Percentiles rank a stretch among this genome's conserved stretches.
These are phyloP conservation scores for Alauda arvensis DNA, from an alignment of 2,797 vertebrate species.

Conservation along the genomic window DNA sequence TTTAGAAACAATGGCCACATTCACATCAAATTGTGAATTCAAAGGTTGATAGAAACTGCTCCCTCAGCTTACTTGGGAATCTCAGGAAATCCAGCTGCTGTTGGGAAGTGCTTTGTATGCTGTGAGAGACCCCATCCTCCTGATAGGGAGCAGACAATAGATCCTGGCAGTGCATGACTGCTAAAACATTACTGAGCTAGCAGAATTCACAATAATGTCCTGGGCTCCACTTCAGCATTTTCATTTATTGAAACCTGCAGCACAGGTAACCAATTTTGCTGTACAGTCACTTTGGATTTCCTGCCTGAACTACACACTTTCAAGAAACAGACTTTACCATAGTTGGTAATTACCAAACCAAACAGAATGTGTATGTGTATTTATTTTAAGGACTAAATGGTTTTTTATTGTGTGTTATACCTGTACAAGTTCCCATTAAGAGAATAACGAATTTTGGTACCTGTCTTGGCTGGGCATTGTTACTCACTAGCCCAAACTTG, in stretches of 20 bases:
- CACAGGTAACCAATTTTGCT: constrained; percentile 5
- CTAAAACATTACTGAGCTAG: constrained; percentile 58
- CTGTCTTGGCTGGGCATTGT: background rate
- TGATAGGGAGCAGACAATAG: constrained; percentile 42
- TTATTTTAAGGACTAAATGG: background rate
- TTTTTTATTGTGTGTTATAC: background rate
- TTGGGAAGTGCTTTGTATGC: constrained; percentile 36
- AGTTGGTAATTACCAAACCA: background rate
- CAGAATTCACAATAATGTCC: constrained; percentile 29
- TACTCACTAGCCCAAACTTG: background rate
- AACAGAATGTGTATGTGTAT: background rate
- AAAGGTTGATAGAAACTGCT: constrained; percentile 46
- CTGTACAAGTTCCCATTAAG: background rate
- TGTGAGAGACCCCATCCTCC: constrained; percentile 20
- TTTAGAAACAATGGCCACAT: constrained; percentile 38
- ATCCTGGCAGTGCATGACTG: constrained; percentile 34
- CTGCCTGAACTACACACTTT: background rate
- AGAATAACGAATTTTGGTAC: background rate
- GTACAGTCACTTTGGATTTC: background rate
- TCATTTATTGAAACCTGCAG: constrained; percentile 30
- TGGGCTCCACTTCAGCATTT: constrained; percentile 33
- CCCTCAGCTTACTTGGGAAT: constrained; percentile 43
- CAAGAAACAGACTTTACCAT: background rate
- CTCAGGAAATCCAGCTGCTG: constrained; percentile 36
- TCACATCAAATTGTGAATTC: constrained; percentile 41